Base-by-base conservation (phyloP, 2,888 invertebrate species). In the Theretra japonica region DNA sequence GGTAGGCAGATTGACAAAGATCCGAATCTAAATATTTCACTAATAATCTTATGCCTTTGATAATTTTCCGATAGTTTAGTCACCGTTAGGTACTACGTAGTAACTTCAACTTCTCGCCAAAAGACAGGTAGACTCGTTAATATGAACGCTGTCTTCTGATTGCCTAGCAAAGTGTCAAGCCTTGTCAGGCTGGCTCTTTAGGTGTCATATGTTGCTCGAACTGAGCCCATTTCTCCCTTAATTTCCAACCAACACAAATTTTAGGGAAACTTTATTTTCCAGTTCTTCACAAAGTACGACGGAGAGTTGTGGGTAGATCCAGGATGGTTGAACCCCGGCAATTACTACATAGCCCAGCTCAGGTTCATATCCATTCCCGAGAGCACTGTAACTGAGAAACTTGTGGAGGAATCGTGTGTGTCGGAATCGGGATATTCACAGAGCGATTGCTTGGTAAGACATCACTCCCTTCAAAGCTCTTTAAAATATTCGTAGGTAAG, bases 211-310 rank as follows among this genome's bases (percentile, higher is more conserved):
- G 7, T 33, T 6, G 33, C 5, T 33, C 33, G 33, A 7, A 8
- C 8, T 33, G 33, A 33, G 33, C 6, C 33, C 33, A 33, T 7
- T 33, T 33, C 7, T 8, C 8, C 7, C 11, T 41, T 15, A 41
- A 2, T 41, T 41, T 41, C 1, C 3, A 41, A 15, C 41, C 11
- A 41, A 41, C 41, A 15, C 41, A 15, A 41, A 11, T 15, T 0
- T 15, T 41, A 41, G 41, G 2, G 3, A 0, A 33, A 33, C 15
- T 3, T 41, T 25, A 57, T 50, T 59, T 82, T 77, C 5, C 75
- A 92, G 92, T 81, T 92, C 28, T 83, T 85, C 69, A 86, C 89
- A 0, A 82, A 83, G 68, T 91, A 88, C 75, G 78, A 83, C 0
- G 83, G 82, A 3, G 88, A 92, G 70, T 86, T 88, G 23, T 86